phyloP scores from a whole-genome alignment of 2,113 vertebrate genomes.

The Protomyctophum bolini region DNA sequence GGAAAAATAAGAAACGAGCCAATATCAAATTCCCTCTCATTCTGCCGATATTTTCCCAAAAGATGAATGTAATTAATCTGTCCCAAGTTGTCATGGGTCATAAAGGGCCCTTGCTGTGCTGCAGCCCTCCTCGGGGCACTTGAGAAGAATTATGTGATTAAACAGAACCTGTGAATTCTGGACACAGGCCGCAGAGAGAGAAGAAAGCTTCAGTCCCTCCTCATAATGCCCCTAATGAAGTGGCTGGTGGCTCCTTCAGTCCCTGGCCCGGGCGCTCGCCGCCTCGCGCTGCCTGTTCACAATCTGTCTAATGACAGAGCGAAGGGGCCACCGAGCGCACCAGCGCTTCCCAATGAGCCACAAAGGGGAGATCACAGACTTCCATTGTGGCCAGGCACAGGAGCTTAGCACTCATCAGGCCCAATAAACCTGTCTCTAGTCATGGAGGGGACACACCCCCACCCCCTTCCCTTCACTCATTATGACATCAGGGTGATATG shows the following conservation, averaged over 20 bases:
- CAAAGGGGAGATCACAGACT: slow-evolving; percentile 94
- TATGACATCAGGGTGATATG: slow-evolving; percentile 83
- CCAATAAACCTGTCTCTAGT: slow-evolving; percentile 97
- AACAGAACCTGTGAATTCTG: slow-evolving; percentile 94
- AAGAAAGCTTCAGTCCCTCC: slow-evolving; percentile 90
- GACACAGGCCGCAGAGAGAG: slow-evolving; percentile 82
- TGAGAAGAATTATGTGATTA: slow-evolving; percentile 95
- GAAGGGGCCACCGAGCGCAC: slow-evolving; percentile 88
- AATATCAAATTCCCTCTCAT: slow-evolving; percentile 79
- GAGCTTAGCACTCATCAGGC: slow-evolving; percentile 94
- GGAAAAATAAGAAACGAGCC: slow-evolving; percentile 53
- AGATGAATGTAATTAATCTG: slow-evolving; percentile 95
- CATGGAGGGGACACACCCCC: slow-evolving; percentile 75
- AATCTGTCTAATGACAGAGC: slow-evolving; percentile 96
- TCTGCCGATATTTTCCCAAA: slow-evolving; percentile 69
- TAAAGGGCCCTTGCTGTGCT: slow-evolving; percentile 89
- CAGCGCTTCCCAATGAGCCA: slow-evolving; percentile 96
- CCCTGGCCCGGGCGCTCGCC: slow-evolving; percentile 82
- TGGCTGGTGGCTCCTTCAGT: slow-evolving; percentile 93
- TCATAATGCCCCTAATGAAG: slow-evolving; percentile 98
- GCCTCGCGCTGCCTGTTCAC: slow-evolving; percentile 95
- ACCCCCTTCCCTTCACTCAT: slow-evolving; percentile 79
- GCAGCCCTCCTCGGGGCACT: slow-evolving; percentile 88
- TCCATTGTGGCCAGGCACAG: slow-evolving; percentile 86
- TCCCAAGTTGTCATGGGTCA: slow-evolving; percentile 89